Evolutionary conservation across 2,888 invertebrate species (phyloP), one percentile per base, ranked within the genome.

Genomic region (Drosophila lutescens): DNA sequence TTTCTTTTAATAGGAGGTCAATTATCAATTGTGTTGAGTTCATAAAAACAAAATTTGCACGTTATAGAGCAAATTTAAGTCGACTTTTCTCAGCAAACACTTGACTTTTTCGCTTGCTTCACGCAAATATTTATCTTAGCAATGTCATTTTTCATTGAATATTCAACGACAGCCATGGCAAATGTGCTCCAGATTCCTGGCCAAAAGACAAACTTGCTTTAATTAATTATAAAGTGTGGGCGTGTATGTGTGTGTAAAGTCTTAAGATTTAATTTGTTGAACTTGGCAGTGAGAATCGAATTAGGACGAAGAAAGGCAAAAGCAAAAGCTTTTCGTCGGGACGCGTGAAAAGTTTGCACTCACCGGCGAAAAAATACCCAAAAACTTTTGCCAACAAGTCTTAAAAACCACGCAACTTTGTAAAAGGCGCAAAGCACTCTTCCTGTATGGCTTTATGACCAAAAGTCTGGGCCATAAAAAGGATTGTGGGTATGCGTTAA

Each of bases 141-240:
- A 46, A 47, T 66, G 57, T 47, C 46, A 66, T 66, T 66, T 66
- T 66, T 66, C 66, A 66, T 56, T 46, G 66, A 69, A 66, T 69
- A 69, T 57, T 47, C 66, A n/a, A 34, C 40, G 23, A 40, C 47
- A 55, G 70, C 56, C 70, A 20, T 46, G 57, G 66, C 34, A 69
- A 66, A 66, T 69, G 66, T 55, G 57, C 66, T 66, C 32, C 66
- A 36, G 70, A 56, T 66, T 69, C 57, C 59, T 34, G 70, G 63
- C 43, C 36, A 12, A 73, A 62, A 69, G 63, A 73, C 69, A 69
- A 69, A 69, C 69, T 69, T 73, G 53, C 74, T 34, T 73, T 73
- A 73, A 73, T 69, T 73, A 73, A 69, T 62, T 73, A 69, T 69
- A 69, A 69, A 69, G 63, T 55, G 46, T 53, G 40, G 40, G 30